Evolutionary conservation across 23 tunicate species (phyloP).

Genomic region (Phallusia fumigata): DNA sequence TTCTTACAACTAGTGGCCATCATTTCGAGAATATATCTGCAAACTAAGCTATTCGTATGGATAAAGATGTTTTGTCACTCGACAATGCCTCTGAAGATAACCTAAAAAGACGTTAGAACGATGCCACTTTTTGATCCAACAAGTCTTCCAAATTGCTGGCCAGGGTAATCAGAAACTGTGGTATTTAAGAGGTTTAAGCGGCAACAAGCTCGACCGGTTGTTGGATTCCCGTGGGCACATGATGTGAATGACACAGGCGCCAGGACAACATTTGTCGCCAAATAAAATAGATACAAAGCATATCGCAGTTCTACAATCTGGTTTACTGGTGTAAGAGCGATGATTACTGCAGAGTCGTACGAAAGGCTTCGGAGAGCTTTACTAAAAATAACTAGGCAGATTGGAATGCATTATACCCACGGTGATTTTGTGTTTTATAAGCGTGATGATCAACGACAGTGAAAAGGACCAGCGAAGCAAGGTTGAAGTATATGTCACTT

Average conservation of each 20-base stretch:
- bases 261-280: too few relatives aligned
- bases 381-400: too few relatives aligned
- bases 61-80: background rate
- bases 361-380: too few relatives aligned
- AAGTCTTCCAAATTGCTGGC: background rate
- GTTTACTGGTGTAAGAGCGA: too few relatives aligned
- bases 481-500: too few relatives aligned
- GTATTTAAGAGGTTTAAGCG: background rate
- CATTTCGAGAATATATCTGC: constrained; percentile 16
- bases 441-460: too few relatives aligned
- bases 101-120: background rate
- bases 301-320: too few relatives aligned
- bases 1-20: constrained; percentile 21
- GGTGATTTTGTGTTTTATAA: too few relatives aligned
- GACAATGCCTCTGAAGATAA: constrained; percentile 9
- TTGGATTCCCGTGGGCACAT: constrained; percentile 9
- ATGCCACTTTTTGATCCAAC: background rate
- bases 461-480: too few relatives aligned
- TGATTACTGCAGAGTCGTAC: too few relatives aligned
- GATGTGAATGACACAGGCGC: constrained; percentile 22
- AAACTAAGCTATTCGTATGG: background rate
- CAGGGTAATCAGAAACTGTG: background rate
- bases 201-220: constrained; percentile 10
- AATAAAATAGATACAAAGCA: too few relatives aligned
- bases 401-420: too few relatives aligned